Conservation (phyloP, 2,797 vertebrate species). For the Crax fasciolata region DNA sequence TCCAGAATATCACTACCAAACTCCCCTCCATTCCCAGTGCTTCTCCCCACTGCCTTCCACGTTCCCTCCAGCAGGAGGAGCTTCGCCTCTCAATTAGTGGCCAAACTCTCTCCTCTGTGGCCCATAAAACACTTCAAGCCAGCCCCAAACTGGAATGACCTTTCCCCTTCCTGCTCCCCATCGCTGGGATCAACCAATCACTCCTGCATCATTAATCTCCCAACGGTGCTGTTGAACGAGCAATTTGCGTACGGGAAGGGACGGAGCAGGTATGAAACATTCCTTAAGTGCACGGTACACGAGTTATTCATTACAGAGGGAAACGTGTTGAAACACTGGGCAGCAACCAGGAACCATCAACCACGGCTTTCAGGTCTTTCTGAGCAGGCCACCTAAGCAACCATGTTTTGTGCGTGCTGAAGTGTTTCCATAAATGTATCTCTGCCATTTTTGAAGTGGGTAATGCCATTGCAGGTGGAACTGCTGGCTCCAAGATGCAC, state of each 20-base stretch:
- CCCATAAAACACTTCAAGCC: constrained; percentile 38
- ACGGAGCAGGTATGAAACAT: constrained; percentile 32
- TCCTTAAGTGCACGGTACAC: constrained; percentile 17
- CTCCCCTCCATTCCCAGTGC: accelerated
- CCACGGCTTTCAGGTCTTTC: not conserved
- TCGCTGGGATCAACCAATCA: constrained; percentile 57
- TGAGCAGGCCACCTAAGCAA: not conserved
- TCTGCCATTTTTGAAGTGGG: not conserved
- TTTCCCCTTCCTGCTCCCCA: not conserved
- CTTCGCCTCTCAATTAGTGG: not conserved
- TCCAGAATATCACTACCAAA: not conserved
- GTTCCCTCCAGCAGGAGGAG: not conserved
- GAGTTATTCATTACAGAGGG: constrained; percentile 46
- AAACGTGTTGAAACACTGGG: constrained; percentile 13
- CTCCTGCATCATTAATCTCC: constrained; percentile 75
- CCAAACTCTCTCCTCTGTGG: not conserved
- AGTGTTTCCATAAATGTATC: accelerated
- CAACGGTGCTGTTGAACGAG: constrained; percentile 79
- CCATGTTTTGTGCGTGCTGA: not conserved
- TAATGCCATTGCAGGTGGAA: not conserved
- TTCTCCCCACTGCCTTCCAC: not conserved
- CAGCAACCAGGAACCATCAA: constrained; percentile 7
- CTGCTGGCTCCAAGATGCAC: not conserved
- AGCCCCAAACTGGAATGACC: constrained; percentile 11
- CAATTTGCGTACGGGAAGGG: constrained; percentile 41